phyloP scores from a whole-genome alignment of 2,797 vertebrate species.

The Neostethus bicornis region DNA sequence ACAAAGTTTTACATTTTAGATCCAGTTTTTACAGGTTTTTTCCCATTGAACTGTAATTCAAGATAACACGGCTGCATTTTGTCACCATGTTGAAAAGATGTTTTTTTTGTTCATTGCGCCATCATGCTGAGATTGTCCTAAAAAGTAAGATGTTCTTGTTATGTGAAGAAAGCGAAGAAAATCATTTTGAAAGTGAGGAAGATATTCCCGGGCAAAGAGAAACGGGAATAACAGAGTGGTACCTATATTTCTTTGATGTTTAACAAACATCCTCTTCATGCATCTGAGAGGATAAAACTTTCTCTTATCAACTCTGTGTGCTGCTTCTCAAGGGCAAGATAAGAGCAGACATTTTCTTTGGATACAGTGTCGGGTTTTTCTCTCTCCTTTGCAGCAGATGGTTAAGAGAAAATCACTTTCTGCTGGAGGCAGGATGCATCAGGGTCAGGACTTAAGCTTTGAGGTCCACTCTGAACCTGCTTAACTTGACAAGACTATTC shows the following conservation, averaged over 20 bases:
- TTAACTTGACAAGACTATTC: conserved; percentile 57
- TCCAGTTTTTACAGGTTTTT: conserved; percentile 5
- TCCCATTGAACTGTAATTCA: too few relatives aligned
- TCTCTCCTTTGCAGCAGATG: conserved; percentile 69
- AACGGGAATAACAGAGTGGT: conserved; percentile 1
- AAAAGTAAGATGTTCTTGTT: neutral
- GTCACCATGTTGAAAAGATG: conserved; percentile 2
- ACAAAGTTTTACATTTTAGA: conserved; percentile 17
- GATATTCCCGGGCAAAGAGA: conserved; percentile 14
- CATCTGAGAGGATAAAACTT: conserved; percentile 42
- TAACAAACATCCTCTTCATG: conserved; percentile 25
- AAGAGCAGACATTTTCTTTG: conserved; percentile 54
- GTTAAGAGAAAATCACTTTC: conserved; percentile 71
- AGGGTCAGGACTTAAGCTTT: conserved; percentile 72
- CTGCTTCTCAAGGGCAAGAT: conserved; percentile 69
- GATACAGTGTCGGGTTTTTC: conserved; percentile 20
- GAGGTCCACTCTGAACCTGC: conserved; percentile 66
- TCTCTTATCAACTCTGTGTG: conserved; percentile 40
- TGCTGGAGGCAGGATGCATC: conserved; percentile 56
- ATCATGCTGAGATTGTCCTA: neutral
- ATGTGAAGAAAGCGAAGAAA: neutral
- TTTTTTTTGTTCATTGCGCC: neutral
- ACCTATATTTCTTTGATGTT: conserved; percentile 19
- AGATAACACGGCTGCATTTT: too few relatives aligned
- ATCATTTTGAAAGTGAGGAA: conserved; percentile 1